phyloP scores from a whole-genome alignment of 2,797 vertebrate genomes.

The Streptopelia turtur region DNA sequence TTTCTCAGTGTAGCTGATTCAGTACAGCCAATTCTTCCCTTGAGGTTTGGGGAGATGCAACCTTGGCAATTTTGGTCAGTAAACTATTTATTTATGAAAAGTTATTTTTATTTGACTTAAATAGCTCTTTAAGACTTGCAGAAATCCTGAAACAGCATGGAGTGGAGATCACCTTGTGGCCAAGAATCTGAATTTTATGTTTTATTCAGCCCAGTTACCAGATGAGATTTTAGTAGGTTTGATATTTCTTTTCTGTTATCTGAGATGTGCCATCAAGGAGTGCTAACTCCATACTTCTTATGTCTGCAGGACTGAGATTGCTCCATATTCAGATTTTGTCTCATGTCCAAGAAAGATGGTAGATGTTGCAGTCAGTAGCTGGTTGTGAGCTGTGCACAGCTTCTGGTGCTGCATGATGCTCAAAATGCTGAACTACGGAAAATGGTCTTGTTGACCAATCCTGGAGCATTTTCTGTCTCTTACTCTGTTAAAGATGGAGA shows the following conservation, averaged over 20 bases:
- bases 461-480: neutral
- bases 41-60: constrained; percentile 8
- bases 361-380: neutral
- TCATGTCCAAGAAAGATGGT: neutral
- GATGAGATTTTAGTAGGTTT: neutral
- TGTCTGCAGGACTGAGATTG: neutral
- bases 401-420: neutral
- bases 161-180: neutral
- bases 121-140: constrained; percentile 55
- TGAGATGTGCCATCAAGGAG: neutral
- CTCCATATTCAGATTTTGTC: neutral
- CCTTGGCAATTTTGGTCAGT: constrained; percentile 1
- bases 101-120: constrained; percentile 32
- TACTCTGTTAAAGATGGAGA: neutral
- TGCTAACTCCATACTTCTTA: neutral
- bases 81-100: constrained; percentile 55
- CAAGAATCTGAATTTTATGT: constrained; percentile 12
- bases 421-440: neutral
- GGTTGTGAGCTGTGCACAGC: neutral
- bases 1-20: constrained; percentile 24
- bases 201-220: neutral
- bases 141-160: neutral
- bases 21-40: neutral
- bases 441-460: neutral
- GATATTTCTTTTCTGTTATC: neutral